Evolutionary conservation across 2,888 invertebrate species (phyloP), one percentile per base, ranked within the genome.

Genomic region (Steromphala cineraria): DNA sequence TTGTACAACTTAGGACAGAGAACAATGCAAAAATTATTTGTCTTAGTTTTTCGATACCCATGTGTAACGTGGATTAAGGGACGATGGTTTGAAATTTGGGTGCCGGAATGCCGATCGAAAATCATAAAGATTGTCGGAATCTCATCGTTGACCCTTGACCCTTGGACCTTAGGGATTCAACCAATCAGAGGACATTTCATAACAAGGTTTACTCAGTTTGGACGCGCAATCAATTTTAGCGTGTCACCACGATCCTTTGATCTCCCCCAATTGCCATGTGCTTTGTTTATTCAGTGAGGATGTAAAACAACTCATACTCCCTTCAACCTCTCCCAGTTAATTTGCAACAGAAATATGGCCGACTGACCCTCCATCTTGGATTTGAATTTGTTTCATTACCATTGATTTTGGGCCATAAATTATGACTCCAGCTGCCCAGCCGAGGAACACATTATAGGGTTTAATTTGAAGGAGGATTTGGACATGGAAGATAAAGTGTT

Each of bases 391-490:
- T 71, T 71, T 71, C 71, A 71, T 71, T 71, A 71, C 71, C 71
- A 71, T 71, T 71, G 71, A 71, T 71, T 56, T 71, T 36, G 36
- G 28, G 71, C 71, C 71, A 71, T 71, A 71, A 71, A 71, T 71
- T 71, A 71, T 71, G 31, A 19, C 31, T 36, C 40, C 71, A 46
- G 62, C 71, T 71, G 31, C 71, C 71, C 24, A 17, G 10, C 71
- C 71, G 13, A 36, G 71, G 19, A 71, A 40, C 71, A 71, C 31
- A 40, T 71, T 71, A 71, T 71, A 36, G 71, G 36, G 40, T 71
- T 71, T 71, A 71, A 71, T 71, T 71, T 71, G 71, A 71, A 71
- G 71, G 71, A 40, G 71, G 71, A 71, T 71, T 71, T 71, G 71
- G 40, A 19, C 36, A 31, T 71, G 71, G 71, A 36, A 71, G 71